These are phyloP conservation scores for Crotalus helleri DNA, from an alignment of 2,113 vertebrate genomes.

Conservation along the genomic window DNA sequence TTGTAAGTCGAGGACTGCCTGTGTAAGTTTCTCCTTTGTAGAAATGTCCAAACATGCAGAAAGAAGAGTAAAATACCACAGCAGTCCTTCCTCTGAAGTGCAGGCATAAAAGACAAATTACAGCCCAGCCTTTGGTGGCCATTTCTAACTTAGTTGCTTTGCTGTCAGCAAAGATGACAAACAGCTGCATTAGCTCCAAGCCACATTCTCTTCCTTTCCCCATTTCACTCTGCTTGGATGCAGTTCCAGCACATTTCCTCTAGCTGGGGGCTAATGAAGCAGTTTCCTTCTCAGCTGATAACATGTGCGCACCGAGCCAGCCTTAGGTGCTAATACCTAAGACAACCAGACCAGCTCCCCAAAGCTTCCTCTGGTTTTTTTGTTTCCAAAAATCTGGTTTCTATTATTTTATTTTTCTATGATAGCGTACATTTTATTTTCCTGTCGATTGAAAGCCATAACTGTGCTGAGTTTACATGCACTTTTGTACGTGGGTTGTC, in stretches of 20 bases:
- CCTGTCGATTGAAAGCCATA: neutral
- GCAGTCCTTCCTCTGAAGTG: neutral
- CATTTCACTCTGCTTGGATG: neutral
- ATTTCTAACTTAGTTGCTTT: slow-evolving; percentile 2
- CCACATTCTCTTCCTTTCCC: slow-evolving; percentile 5
- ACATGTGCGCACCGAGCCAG: slow-evolving; percentile 58
- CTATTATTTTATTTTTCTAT: slow-evolving; percentile 11
- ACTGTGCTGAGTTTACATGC: neutral
- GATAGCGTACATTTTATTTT: neutral
- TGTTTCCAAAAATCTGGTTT: neutral
- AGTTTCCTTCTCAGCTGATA: slow-evolving; percentile 52
- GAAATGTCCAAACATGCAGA: slow-evolving; percentile 3
- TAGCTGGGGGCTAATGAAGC: slow-evolving; percentile 61
- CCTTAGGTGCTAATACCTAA: slow-evolving; percentile 59
- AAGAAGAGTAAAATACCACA: neutral
- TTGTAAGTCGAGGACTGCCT: neutral
- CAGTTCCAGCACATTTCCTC: slow-evolving; percentile 49
- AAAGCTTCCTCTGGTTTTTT: neutral
- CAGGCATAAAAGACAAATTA: neutral
- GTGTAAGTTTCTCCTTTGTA: neutral
- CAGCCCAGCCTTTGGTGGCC: neutral
- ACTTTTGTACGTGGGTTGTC: neutral
- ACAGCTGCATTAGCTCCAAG: slow-evolving; percentile 23
- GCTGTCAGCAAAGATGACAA: slow-evolving; percentile 33
- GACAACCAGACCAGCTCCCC: slow-evolving; percentile 37